Percentiles rank a stretch among this genome's conserved stretches.
phyloP scores from a whole-genome alignment of 2,888 invertebrate genomes.

The Nasonia oneida region DNA sequence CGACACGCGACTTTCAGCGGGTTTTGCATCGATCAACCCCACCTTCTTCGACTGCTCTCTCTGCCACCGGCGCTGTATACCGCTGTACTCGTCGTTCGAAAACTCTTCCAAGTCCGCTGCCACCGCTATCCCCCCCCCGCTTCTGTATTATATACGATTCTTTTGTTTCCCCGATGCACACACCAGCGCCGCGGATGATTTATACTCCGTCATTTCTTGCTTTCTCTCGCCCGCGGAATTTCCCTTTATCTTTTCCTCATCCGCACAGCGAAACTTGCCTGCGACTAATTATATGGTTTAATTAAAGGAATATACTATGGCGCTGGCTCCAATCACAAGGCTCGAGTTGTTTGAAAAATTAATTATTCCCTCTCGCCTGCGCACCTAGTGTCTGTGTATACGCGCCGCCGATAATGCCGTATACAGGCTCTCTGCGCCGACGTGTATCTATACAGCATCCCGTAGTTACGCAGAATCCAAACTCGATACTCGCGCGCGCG shows the following conservation, averaged over 20 bases:
- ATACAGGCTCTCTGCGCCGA: constrained; percentile 52
- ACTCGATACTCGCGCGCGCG: constrained; percentile 51
- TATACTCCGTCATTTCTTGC: constrained; percentile 46
- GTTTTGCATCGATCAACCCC: constrained; percentile 64
- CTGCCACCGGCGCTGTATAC: neutral
- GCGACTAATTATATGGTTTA: constrained; percentile 46
- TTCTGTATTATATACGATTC: constrained; percentile 38
- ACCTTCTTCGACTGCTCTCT: constrained; percentile 47
- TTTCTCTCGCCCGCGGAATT: constrained; percentile 21
- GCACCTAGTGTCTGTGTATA: neutral
- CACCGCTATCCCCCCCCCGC: neutral
- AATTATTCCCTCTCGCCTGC: constrained; percentile 46
- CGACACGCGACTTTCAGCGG: constrained; percentile 69
- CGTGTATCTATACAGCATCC: constrained; percentile 57
- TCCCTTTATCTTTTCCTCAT: neutral
- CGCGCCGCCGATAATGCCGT: constrained; percentile 39
- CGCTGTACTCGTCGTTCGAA: constrained; percentile 37
- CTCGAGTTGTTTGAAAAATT: constrained; percentile 49
- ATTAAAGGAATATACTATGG: constrained; percentile 40
- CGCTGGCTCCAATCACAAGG: constrained; percentile 27
- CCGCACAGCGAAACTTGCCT: constrained; percentile 33
- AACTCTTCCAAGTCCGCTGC: constrained; percentile 52
- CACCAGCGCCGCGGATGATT: constrained; percentile 41
- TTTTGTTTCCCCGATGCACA: constrained; percentile 45
- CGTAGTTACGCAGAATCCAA: constrained; percentile 60